Evolutionary conservation across 2,888 invertebrate species (phyloP).

Genomic region (Plemyria rubiginata): DNA sequence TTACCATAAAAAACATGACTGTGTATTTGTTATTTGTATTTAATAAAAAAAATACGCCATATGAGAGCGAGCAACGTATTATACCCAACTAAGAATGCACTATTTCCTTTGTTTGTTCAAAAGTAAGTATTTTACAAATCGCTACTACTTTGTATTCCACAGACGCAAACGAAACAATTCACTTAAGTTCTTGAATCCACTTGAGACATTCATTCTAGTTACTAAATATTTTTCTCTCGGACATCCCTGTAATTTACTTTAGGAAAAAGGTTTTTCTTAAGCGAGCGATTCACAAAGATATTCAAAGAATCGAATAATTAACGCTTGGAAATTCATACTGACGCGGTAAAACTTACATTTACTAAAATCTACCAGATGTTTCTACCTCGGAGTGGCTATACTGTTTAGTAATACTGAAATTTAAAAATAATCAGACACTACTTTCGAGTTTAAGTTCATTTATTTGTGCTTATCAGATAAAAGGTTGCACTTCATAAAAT

Average conservation of each 20-base stretch:
- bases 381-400: no score
- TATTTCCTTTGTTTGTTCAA: background rate
- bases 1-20: no score
- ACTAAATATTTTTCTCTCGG: constrained; percentile 32
- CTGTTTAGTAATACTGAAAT: no score
- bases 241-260: constrained; percentile 21
- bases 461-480: no score
- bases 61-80: no score
- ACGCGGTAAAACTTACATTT: background rate
- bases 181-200: constrained; percentile 38
- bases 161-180: constrained; percentile 39
- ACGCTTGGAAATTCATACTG: background rate
- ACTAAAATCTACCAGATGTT: background rate
- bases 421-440: no score
- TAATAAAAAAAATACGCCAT: no score
- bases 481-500: no score
- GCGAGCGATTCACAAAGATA: background rate
- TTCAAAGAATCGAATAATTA: background rate
- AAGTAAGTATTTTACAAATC: constrained; percentile 14
- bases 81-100: background rate
- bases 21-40: no score
- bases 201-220: constrained; percentile 37
- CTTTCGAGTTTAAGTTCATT: no score
- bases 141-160: constrained; percentile 32
- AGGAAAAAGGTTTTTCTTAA: constrained; percentile 12